phyloP scores from a whole-genome alignment of 2,113 vertebrate species.

The Setophaga petechia region DNA sequence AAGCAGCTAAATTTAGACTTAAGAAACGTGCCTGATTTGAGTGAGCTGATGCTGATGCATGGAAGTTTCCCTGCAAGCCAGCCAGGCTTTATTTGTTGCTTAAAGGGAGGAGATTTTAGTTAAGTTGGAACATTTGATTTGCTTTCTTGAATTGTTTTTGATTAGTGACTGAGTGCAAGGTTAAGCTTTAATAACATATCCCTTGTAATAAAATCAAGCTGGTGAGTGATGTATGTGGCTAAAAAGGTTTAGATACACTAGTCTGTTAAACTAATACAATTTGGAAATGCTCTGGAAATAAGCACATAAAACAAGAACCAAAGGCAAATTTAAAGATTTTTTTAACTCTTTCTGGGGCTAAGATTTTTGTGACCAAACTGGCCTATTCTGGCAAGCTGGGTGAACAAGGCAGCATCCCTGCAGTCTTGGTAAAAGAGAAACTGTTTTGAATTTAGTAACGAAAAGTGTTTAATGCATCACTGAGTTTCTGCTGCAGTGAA shows the following conservation, averaged over 20 bases:
- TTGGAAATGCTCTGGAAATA: constrained; percentile 29
- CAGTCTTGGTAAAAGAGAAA: not conserved
- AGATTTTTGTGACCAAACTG: not conserved
- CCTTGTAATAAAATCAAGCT: constrained; percentile 13
- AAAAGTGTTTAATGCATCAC: constrained; percentile 18
- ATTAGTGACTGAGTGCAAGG: constrained; percentile 45
- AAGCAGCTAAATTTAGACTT: constrained; percentile 29
- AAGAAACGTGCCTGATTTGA: not conserved
- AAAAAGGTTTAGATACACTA: constrained; percentile 7
- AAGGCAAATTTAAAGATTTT: not conserved
- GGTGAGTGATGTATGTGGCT: constrained; percentile 29
- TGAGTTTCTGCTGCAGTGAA: not conserved
- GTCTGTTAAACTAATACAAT: constrained; percentile 4
- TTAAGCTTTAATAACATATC: constrained; percentile 41
- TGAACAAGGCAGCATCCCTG: not conserved
- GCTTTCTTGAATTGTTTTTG: constrained; percentile 26
- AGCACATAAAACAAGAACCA: not conserved
- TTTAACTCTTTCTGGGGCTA: not conserved
- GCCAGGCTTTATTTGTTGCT: constrained; percentile 7
- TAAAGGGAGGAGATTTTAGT: constrained; percentile 15
- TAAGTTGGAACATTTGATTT: constrained; percentile 32
- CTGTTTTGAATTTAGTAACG: not conserved
- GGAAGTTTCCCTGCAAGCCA: not conserved
- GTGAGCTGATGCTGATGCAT: not conserved
- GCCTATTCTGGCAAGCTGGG: not conserved